These are phyloP conservation scores for Pachliopta kotzebuea DNA, from an alignment of 2,888 invertebrate genomes.

Conservation along the genomic window DNA sequence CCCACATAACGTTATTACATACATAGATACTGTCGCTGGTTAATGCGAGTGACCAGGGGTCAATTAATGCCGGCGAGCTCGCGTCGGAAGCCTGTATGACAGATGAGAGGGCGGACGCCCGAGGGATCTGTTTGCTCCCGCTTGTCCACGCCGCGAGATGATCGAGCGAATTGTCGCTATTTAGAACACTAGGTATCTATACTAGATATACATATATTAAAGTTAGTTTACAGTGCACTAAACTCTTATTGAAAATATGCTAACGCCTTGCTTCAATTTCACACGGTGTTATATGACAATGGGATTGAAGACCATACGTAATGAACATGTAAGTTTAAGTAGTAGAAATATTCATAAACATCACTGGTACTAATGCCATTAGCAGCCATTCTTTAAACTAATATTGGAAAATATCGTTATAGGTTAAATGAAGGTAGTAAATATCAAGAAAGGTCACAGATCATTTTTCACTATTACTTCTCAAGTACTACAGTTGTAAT, in stretches of 20 bases:
- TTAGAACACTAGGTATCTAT: constrained; percentile 2
- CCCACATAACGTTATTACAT: not conserved
- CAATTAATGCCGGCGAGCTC: constrained; percentile 59
- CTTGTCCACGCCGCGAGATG: constrained; percentile 33
- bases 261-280: too few species aligned
- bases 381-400: too few species aligned
- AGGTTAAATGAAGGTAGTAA: too few species aligned
- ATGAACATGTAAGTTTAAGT: too few species aligned
- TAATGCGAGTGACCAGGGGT: constrained; percentile 43
- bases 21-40: constrained; percentile 10
- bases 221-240: not conserved
- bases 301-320: too few species aligned
- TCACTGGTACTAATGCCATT: too few species aligned
- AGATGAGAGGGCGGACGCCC: constrained; percentile 50
- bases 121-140: constrained; percentile 42
- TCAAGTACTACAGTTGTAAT: not conserved
- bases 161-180: constrained; percentile 34
- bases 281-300: too few species aligned
- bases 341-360: too few species aligned
- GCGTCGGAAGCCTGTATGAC: constrained; percentile 57
- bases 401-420: too few species aligned
- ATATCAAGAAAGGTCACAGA: too few species aligned
- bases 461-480: too few species aligned
- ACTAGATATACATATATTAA: not conserved
- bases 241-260: too few species aligned